phyloP scores from a whole-genome alignment of 2,113 vertebrate genomes.

The Cricetomys ansorgei region DNA sequence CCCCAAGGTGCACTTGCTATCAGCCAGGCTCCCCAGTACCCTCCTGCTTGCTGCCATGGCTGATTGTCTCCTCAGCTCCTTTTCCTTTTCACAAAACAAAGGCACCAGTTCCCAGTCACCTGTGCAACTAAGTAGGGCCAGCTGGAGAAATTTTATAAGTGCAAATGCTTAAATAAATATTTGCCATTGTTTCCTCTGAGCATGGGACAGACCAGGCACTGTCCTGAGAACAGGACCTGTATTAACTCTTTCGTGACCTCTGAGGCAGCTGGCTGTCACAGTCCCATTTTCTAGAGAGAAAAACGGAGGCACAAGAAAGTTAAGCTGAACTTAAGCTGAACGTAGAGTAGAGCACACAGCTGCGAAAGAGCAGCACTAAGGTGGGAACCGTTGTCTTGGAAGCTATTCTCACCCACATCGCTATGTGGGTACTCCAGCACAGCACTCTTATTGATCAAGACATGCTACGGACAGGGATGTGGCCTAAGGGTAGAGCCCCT shows the following conservation, averaged over 20 bases:
- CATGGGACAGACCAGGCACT: not conserved
- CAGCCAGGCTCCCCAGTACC: not conserved
- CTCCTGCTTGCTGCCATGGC: too few species aligned
- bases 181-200: not conserved
- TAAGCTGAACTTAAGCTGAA: not conserved
- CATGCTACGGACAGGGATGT: not conserved
- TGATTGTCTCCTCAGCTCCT: not conserved
- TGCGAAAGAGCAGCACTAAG: not conserved
- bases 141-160: not conserved
- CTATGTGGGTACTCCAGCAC: not conserved
- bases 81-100: constrained; percentile 5
- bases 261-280: not conserved
- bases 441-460: not conserved
- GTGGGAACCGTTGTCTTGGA: not conserved
- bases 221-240: not conserved
- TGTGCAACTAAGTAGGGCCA: not conserved
- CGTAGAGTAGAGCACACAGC: not conserved
- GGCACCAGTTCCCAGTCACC: not conserved
- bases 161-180: constrained; percentile 24
- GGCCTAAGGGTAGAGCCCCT: not conserved
- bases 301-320: not conserved
- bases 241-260: constrained; percentile 4
- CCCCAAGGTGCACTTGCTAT: not conserved
- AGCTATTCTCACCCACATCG: not conserved
- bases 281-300: not conserved